These are phyloP conservation scores for Phthorimaea operculella DNA, from an alignment of 1,140 invertebrate species.

Conservation along the genomic window DNA sequence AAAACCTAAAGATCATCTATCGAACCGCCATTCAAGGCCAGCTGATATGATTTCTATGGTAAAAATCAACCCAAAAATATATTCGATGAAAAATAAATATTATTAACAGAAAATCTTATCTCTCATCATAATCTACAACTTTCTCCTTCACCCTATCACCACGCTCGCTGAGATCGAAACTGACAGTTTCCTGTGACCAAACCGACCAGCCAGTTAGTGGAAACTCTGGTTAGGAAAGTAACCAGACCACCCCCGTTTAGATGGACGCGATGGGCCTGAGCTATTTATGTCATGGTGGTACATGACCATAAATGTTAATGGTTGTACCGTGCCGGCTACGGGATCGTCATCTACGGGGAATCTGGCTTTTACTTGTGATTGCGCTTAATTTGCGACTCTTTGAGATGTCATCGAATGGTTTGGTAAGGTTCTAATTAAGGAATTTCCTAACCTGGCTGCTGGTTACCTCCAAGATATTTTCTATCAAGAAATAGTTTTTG, in stretches of 20 bases:
- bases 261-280: slow-evolving; percentile 14
- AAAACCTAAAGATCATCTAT: not conserved
- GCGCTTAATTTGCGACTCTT: too few relatives aligned
- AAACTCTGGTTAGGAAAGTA: slow-evolving; percentile 60
- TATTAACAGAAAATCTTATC: not conserved
- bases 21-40: not conserved
- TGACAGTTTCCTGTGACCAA: slow-evolving; percentile 57
- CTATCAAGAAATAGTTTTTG: too few relatives aligned
- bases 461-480: too few relatives aligned
- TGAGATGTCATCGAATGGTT: too few relatives aligned
- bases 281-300: slow-evolving; percentile 5
- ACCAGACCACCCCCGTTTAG: slow-evolving; percentile 38
- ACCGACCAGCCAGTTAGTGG: slow-evolving; percentile 46
- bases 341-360: not conserved
- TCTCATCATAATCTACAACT: not conserved
- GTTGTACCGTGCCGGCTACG: not conserved
- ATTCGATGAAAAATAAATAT: not conserved
- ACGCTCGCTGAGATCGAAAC: slow-evolving; percentile 46
- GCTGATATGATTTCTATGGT: not conserved
- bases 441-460: too few relatives aligned
- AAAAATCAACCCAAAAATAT: not conserved
- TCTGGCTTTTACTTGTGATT: too few relatives aligned
- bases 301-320: slow-evolving; percentile 4
- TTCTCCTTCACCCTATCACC: not conserved
- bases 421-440: too few relatives aligned